Percentiles rank a stretch among this genome's conserved stretches.
phyloP scores from a whole-genome alignment of 2,113 vertebrate genomes.

The Serilophus lunatus region DNA sequence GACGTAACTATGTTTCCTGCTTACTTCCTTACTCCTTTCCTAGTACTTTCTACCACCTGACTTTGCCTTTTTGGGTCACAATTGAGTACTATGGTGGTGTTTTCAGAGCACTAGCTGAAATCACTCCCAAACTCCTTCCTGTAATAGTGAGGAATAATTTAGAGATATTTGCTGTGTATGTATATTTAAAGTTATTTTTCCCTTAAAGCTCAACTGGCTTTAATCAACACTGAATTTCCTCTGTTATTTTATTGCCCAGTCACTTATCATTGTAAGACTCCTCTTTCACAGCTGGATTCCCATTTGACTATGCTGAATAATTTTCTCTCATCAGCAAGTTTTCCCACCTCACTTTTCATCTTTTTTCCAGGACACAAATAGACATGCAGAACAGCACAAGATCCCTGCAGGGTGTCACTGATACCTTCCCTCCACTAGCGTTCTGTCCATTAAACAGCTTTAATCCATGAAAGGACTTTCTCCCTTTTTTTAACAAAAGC shows the following conservation, averaged over 20 bases:
- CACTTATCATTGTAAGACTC: background rate
- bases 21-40: constrained; percentile 25
- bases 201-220: background rate
- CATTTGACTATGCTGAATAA: background rate
- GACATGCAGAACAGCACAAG: background rate
- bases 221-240: background rate
- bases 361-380: background rate
- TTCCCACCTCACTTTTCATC: background rate
- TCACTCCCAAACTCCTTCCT: background rate
- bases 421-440: background rate
- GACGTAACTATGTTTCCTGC: background rate
- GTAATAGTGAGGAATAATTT: background rate
- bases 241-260: background rate
- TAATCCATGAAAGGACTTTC: background rate
- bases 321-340: background rate
- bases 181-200: background rate
- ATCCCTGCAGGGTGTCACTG: background rate
- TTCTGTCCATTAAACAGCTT: background rate
- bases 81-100: background rate
- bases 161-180: background rate
- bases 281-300: background rate
- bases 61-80: background rate
- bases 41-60: background rate
- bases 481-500: background rate
- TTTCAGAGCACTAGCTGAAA: background rate